Evolutionary conservation across 2,113 vertebrate genomes (phyloP).

Genomic region (Pan troglodytes): NHGRI_mPanTro3-v2.1_pri NC_072401.2:973501-974000

Average conservation of each 20-base stretch:
- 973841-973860: neutral
- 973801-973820: neutral
- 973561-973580: too few species aligned
- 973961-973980: neutral
- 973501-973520: too few species aligned
- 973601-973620: too few species aligned
- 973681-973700: neutral
- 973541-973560: too few species aligned
- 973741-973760: neutral
- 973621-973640: too few species aligned
- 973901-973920: neutral
- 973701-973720: neutral
- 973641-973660: too few species aligned
- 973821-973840: neutral
- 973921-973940: too few species aligned
- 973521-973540: too few species aligned
- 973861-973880: neutral
- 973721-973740: neutral
- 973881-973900: neutral
- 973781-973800: neutral
- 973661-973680: too few species aligned
- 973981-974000: too few species aligned
- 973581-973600: too few species aligned
- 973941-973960: neutral
- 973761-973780: neutral